These are phyloP conservation scores for Nezara viridula DNA, from an alignment of 2,888 invertebrate species.

Conservation along the genomic window DNA sequence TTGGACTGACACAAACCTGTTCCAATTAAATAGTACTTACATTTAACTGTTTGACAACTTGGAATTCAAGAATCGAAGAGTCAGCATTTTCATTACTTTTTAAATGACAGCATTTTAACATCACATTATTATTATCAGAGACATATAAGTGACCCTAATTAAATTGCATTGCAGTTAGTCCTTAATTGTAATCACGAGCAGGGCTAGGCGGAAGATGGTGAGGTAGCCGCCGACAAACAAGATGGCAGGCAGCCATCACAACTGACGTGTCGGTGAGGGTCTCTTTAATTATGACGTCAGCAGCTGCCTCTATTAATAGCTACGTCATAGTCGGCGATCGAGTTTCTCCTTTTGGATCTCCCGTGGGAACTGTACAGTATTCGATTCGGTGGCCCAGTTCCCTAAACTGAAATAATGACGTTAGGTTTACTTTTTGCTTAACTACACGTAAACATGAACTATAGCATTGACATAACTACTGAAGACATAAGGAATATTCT, in stretches of 20 bases:
- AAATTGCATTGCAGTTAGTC: background rate
- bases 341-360: constrained; percentile 48
- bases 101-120: background rate
- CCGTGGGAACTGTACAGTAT: constrained; percentile 43
- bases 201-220: background rate
- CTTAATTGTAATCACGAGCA: background rate
- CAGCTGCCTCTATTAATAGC: constrained; percentile 51
- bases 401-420: background rate
- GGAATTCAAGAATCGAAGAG: background rate
- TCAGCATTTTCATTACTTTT: background rate
- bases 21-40: background rate
- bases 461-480: too few species aligned
- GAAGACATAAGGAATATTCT: too few species aligned
- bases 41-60: background rate
- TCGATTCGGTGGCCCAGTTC: background rate
- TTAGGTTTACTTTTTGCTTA: background rate
- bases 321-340: constrained; percentile 49
- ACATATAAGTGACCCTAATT: background rate
- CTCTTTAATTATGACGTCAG: constrained; percentile 58
- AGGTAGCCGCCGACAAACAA: constrained; percentile 45
- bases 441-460: too few species aligned
- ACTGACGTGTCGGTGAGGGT: constrained; percentile 47
- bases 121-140: background rate
- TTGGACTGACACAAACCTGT: background rate
- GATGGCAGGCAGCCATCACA: constrained; percentile 24